Conservation (phyloP, 2,113 vertebrate species). For the Daubentonia madagascariensis region DNA sequence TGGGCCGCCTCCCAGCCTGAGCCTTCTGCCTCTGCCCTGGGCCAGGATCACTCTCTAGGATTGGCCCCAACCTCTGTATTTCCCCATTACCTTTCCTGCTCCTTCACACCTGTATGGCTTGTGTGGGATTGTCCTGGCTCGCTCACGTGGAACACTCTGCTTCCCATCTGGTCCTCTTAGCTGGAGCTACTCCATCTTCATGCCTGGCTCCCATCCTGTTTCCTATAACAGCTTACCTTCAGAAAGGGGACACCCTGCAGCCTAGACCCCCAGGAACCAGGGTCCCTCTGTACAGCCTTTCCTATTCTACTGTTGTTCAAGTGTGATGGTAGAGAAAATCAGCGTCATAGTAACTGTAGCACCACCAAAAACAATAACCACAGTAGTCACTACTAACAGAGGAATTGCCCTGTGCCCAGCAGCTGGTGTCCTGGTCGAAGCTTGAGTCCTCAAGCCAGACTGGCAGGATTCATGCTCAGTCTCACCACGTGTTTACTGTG, state of each 20-base stretch:
- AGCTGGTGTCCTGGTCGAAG: background rate
- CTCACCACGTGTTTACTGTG: rapidly evolving
- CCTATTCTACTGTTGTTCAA: rapidly evolving
- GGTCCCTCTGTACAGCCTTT: background rate
- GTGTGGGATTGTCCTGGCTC: rapidly evolving
- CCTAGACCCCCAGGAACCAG: background rate
- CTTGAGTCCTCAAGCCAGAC: background rate
- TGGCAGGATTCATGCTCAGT: background rate
- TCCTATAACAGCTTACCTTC: background rate
- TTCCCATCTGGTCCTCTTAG: background rate
- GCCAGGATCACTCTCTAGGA: background rate
- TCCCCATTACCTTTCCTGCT: background rate
- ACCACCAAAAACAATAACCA: rapidly evolving
- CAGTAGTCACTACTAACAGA: too few species aligned
- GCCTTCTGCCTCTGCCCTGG: background rate
- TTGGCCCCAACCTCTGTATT: too few species aligned
- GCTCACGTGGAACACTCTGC: too few species aligned
- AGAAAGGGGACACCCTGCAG: background rate
- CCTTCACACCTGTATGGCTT: rapidly evolving
- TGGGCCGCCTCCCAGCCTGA: background rate
- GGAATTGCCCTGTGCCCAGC: background rate
- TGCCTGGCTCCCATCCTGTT: background rate
- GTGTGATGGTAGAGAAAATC: background rate
- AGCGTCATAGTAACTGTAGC: rapidly evolving
- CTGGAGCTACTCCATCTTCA: background rate